Percentiles rank a stretch among this genome's conserved stretches.
phyloP scores from a whole-genome alignment of 2,113 vertebrate species.

The Bettongia penicillata region DNA sequence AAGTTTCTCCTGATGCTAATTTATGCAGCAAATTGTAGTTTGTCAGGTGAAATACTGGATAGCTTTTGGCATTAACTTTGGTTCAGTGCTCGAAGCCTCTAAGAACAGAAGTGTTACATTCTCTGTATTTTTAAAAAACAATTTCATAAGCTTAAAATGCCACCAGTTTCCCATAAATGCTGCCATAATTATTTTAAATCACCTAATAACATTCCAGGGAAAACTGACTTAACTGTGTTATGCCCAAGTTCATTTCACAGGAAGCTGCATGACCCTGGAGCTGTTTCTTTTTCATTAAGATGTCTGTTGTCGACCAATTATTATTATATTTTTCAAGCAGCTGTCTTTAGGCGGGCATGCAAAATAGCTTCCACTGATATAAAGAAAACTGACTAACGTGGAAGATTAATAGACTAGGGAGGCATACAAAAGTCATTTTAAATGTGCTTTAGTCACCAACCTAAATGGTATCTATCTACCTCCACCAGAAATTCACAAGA shows the following conservation, averaged over 20 bases:
- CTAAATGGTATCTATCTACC: constrained; percentile 43
- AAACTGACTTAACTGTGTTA: constrained; percentile 75
- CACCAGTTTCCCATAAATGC: constrained; percentile 81
- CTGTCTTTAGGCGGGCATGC: constrained; percentile 68
- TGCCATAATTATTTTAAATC: constrained; percentile 85
- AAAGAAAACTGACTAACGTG: constrained; percentile 33
- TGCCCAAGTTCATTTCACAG: constrained; percentile 65
- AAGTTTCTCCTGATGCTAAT: constrained; percentile 67
- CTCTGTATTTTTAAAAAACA: constrained; percentile 82
- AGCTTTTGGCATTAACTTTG: constrained; percentile 83
- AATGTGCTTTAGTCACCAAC: constrained; percentile 38
- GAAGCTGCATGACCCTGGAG: constrained; percentile 60
- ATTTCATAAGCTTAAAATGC: constrained; percentile 83
- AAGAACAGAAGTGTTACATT: constrained; percentile 78
- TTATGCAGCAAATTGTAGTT: constrained; percentile 79
- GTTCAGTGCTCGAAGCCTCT: constrained; percentile 79
- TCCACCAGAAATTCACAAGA: constrained; percentile 45
- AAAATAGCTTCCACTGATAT: constrained; percentile 63
- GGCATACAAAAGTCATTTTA: constrained; percentile 42
- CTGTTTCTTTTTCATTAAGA: constrained; percentile 75
- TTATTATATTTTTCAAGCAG: constrained; percentile 70
- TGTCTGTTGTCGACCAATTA: constrained; percentile 60
- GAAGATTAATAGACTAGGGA: constrained; percentile 38
- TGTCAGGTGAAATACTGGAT: constrained; percentile 79
- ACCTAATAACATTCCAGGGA: constrained; percentile 80